Base-by-base conservation (phyloP, 2,888 invertebrate genomes). In the Chloroclysta siterata region DNA sequence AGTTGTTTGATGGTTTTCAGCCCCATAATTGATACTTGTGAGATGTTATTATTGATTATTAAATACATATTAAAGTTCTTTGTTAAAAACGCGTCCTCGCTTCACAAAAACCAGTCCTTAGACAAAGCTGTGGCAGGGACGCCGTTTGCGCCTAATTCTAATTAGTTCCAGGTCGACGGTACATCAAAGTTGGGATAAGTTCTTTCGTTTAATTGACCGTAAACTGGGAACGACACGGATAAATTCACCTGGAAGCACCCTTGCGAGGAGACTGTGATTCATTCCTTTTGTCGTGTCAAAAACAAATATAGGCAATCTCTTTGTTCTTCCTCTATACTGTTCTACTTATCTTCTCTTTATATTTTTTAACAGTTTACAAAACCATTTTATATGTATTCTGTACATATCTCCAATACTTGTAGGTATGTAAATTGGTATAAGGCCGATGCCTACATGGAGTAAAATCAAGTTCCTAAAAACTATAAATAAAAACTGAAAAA, bases 161-260 rank as follows among this genome's bases (percentile, higher is more conserved):
- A 89, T 88, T 89, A 88, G 84, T 87, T 87, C 82, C 83, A 86
- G 86, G 85, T 84, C 84, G 81, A 73, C 77, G 81, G 82, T 82
- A 86, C 84, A 87, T 88, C 87, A 87, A 87, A 88, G 82, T 85
- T 82, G 74, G 80, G 79, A 79, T 82, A 83, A 87, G 82, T 88
- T 84, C 85, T 84, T 84, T 85, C 82, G 80, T 85, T 88, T 85
- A 89, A 88, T 89, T 88, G 87, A 83, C 84, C 87, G 84, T 86
- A 82, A 87, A 88, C 79, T 84, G 72, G 73, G 78, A 71, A 69
- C 66, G 76, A 78, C 75, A 75, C 67, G 75, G 81, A 82, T 83
- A 82, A 78, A 77, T 79, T 73, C 74, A 76, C 70, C 84, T 84
- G 78, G 84, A 85, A 82, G 75, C 71, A 78, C 74, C 65, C 33